Conservation (phyloP, 2,113 vertebrate species). For the Capreolus pygargus region DNA sequence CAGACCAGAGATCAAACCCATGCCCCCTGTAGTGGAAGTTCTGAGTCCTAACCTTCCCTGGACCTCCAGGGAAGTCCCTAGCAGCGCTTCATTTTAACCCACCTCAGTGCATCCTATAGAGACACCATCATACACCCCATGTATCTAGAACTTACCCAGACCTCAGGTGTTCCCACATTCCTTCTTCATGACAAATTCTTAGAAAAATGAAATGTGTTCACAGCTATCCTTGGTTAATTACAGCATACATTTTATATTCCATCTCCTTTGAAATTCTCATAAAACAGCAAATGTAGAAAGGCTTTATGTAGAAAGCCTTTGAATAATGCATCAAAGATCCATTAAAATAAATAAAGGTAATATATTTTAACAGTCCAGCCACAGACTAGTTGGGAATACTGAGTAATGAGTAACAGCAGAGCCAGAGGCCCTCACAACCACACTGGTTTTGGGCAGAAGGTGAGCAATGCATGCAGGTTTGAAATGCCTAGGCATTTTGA, state of each 20-base stretch:
- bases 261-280: conserved; percentile 45
- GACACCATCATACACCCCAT: accelerated
- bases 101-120: neutral
- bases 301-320: conserved; percentile 61
- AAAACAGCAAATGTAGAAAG: conserved; percentile 38
- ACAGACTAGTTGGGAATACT: neutral
- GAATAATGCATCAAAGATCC: conserved; percentile 67
- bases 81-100: neutral
- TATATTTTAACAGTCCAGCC: conserved; percentile 39
- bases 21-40: neutral
- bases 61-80: neutral
- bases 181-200: neutral
- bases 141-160: neutral
- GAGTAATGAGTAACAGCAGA: neutral
- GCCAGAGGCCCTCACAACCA: neutral
- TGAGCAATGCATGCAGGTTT: neutral
- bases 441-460: neutral
- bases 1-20: neutral
- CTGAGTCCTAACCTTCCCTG: neutral
- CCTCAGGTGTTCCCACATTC: neutral
- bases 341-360: conserved; percentile 68
- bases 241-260: conserved; percentile 36
- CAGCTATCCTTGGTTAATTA: conserved; percentile 1
- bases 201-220: conserved; percentile 41
- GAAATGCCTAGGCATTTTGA: neutral